Evolutionary conservation across 2,888 invertebrate species (phyloP).

Genomic region (Conus canariensis): DNA sequence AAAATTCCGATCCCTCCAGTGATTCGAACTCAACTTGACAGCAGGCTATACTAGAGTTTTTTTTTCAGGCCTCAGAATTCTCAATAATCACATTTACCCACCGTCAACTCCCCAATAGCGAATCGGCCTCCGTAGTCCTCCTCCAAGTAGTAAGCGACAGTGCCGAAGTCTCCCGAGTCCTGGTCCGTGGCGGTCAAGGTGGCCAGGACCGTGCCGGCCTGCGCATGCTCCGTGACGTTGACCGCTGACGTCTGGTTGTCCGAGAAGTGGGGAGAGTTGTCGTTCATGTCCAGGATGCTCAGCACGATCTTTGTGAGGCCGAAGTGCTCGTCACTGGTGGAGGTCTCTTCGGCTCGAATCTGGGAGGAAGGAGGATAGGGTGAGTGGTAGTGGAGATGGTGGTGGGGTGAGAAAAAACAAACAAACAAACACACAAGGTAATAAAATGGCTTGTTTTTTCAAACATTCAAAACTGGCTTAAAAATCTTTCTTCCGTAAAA

Average conservation of each 20-base stretch:
- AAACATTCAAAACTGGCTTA: too few relatives aligned
- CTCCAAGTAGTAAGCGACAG: constrained; percentile 88
- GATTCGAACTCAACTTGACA: too few relatives aligned
- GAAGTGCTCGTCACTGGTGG: constrained; percentile 8
- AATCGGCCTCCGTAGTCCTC: constrained; percentile 88
- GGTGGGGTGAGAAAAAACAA: neutral
- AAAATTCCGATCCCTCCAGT: too few relatives aligned
- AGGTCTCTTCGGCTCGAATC: constrained; percentile 42
- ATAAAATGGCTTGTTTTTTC: too few relatives aligned
- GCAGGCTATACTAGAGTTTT: too few relatives aligned
- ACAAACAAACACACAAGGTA: neutral
- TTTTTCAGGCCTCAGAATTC: too few relatives aligned
- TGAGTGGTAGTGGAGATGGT: neutral
- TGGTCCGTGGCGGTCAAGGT: constrained; percentile 86
- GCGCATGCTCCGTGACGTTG: constrained; percentile 61
- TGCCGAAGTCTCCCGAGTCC: constrained; percentile 84
- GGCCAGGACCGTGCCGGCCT: constrained; percentile 67
- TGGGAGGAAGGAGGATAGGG: neutral
- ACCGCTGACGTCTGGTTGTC: constrained; percentile 45
- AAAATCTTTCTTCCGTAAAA: too few relatives aligned
- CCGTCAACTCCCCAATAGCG: constrained; percentile 84
- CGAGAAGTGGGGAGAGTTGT: constrained; percentile 86
- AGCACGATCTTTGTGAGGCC: constrained; percentile 84
- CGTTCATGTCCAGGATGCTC: constrained; percentile 87
- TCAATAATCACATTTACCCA: constrained; percentile 74